Evolutionary conservation across 2,113 vertebrate species (phyloP).

Genomic region (Menura novaehollandiae): DNA sequence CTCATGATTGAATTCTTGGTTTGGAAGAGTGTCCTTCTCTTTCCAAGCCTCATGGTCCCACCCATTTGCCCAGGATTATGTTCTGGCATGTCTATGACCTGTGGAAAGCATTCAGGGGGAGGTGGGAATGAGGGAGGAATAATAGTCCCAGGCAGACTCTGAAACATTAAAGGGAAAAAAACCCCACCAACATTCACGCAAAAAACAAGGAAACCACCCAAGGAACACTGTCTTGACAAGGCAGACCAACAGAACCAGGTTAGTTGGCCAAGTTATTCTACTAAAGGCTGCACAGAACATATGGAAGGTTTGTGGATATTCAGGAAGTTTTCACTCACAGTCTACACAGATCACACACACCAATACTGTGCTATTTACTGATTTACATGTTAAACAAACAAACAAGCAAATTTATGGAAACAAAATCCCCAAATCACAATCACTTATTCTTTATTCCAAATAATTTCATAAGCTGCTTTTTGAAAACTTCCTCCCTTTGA

Average conservation of each 20-base stretch:
- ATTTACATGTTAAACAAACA: not conserved
- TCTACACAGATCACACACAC: fast-evolving
- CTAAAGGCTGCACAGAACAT: not conserved
- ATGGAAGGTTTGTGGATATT: not conserved
- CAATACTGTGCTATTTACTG: not conserved
- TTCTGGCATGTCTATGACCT: slow-evolving; percentile 98
- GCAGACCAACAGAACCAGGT: not conserved
- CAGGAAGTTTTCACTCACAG: not conserved
- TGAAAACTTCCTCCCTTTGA: not conserved
- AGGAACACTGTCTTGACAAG: not conserved
- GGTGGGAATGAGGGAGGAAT: not conserved
- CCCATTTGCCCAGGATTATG: slow-evolving; percentile 97
- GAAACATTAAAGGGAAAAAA: not conserved
- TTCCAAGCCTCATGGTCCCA: slow-evolving; percentile 95
- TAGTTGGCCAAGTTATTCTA: fast-evolving
- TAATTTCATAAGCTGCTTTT: not conserved
- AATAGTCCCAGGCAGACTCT: not conserved
- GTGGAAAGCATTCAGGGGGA: not conserved
- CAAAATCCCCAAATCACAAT: not conserved
- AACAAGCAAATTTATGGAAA: not conserved
- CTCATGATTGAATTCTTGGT: slow-evolving; percentile 85
- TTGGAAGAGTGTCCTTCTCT: slow-evolving; percentile 92
- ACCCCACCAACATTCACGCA: not conserved
- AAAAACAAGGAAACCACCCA: not conserved
- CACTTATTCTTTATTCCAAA: not conserved